phyloP scores from a whole-genome alignment of 1,140 invertebrate species.

The Bombus terrestris region DNA sequence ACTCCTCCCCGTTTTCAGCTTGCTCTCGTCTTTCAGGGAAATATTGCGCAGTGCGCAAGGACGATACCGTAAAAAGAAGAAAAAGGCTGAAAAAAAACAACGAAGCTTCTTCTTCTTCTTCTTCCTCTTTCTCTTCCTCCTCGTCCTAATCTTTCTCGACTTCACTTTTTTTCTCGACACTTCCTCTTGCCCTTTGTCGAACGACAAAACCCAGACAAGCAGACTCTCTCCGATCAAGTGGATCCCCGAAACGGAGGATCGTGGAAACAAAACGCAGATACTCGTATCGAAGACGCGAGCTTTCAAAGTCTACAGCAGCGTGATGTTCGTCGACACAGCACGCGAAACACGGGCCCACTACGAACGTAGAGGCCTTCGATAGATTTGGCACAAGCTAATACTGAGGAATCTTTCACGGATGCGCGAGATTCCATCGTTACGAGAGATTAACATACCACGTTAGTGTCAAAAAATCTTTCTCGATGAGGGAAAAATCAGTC shows the following conservation, averaged over 20 bases:
- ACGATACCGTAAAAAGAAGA: constrained; percentile 22
- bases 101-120: neutral
- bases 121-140: neutral
- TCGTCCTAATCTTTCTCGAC: neutral
- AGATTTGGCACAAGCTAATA: constrained; percentile 66
- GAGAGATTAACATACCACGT: neutral
- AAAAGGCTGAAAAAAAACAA: constrained; percentile 24
- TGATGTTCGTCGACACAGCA: constrained; percentile 17
- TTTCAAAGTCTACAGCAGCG: constrained; percentile 4
- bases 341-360: constrained; percentile 6
- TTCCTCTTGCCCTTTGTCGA: too few species aligned
- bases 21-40: constrained; percentile 30
- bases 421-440: constrained; percentile 24
- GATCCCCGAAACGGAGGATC: neutral
- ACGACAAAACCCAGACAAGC: neutral
- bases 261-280: neutral
- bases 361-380: constrained; percentile 15
- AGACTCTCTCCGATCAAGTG: neutral
- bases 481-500: neutral
- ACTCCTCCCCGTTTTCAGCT: neutral
- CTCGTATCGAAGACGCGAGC: too few species aligned
- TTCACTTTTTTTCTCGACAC: neutral
- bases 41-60: constrained; percentile 57
- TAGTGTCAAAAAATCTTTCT: neutral
- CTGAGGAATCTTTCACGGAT: constrained; percentile 31